phyloP scores from a whole-genome alignment of 2,113 vertebrate species.

The Leucoraja erinaceus region DNA sequence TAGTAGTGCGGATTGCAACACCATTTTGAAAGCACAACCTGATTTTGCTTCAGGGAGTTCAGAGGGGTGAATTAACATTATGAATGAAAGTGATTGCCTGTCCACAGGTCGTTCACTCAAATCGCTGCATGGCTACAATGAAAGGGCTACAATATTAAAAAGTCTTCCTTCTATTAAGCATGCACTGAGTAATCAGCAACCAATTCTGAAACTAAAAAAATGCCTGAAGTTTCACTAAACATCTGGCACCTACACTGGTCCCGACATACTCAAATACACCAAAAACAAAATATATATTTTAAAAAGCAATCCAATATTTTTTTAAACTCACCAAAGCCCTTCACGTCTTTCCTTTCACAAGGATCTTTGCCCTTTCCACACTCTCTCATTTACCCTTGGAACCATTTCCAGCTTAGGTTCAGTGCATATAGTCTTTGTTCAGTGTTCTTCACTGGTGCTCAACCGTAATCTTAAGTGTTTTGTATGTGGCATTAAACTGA shows the following conservation, averaged over 20 bases:
- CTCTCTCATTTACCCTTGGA: background rate
- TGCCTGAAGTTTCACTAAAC: background rate
- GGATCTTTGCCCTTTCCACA: background rate
- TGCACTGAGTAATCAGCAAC: background rate
- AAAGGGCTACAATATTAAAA: background rate
- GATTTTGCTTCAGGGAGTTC: background rate
- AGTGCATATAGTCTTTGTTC: background rate
- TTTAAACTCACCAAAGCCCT: background rate
- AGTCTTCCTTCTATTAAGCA: background rate
- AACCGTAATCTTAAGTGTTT: background rate
- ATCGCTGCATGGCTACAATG: background rate
- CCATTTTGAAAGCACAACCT: background rate
- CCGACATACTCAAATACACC: background rate
- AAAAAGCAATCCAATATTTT: background rate
- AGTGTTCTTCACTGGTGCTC: background rate
- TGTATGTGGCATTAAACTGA: background rate
- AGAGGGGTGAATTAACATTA: background rate
- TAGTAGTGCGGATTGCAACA: background rate
- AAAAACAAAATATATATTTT: background rate
- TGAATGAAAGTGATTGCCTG: too few species aligned
- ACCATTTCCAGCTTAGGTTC: background rate
- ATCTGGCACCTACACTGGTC: background rate
- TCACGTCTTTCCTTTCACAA: background rate
- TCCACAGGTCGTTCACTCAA: background rate
- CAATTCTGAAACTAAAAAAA: background rate